A percentile compares a stretch with the other conserved stretches of the same genome.
Evolutionary conservation across 2,888 invertebrate species (phyloP).

Genomic region (Steinernema carpocapsae): DNA sequence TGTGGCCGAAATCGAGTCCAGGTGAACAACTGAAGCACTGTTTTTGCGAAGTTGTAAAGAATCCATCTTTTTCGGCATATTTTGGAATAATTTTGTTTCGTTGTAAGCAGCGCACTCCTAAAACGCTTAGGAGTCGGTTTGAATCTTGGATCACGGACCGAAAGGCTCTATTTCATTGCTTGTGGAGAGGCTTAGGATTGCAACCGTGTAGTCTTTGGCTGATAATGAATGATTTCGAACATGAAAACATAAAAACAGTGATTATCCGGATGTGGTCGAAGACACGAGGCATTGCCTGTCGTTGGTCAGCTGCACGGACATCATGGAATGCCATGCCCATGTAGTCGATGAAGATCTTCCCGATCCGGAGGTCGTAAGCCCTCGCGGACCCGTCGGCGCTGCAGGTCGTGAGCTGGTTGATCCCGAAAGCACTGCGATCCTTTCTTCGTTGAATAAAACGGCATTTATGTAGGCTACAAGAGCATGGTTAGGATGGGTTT

Average conservation of each 20-base stretch:
- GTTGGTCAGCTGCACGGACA: constrained; percentile 82
- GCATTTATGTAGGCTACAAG: constrained; percentile 79
- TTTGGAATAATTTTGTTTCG: too few relatives aligned
- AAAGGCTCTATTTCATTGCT: constrained; percentile 87
- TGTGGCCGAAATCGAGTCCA: too few relatives aligned
- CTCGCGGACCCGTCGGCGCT: constrained; percentile 87
- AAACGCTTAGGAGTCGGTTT: too few relatives aligned
- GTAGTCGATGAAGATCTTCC: constrained; percentile 74
- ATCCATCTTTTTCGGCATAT: constrained; percentile 85
- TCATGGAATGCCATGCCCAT: constrained; percentile 80
- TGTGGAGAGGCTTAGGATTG: constrained; percentile 82
- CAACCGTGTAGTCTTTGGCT: constrained; percentile 82
- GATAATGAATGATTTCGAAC: constrained; percentile 81
- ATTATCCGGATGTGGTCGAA: constrained; percentile 80
- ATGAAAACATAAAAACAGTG: neutral
- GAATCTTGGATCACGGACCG: too few relatives aligned
- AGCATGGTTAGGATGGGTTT: neutral
- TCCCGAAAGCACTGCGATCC: constrained; percentile 87
- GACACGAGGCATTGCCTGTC: constrained; percentile 90
- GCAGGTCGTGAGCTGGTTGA: constrained; percentile 83
- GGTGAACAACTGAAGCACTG: neutral
- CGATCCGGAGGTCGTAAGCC: constrained; percentile 87
- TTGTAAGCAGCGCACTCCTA: too few relatives aligned
- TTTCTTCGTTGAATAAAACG: constrained; percentile 90
- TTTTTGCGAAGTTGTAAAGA: constrained; percentile 78